A percentile compares a stretch with the other conserved stretches of the same genome.
phyloP scores from a whole-genome alignment of 2,113 vertebrate species.

The Corythaeola cristata region DNA sequence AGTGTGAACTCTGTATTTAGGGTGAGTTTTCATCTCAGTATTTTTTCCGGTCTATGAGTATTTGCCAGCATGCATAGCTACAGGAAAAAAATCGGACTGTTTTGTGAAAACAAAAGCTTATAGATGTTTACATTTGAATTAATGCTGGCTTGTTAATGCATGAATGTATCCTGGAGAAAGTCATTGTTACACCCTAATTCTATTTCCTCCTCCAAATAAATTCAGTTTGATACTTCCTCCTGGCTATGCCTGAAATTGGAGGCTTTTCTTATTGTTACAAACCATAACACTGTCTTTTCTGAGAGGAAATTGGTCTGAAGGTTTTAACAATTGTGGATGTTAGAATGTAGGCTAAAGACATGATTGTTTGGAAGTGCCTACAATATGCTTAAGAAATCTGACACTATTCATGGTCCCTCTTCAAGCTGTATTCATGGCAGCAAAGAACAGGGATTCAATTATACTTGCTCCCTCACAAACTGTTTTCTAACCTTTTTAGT shows the following conservation, averaged over 20 bases:
- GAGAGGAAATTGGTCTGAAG: constrained; percentile 43
- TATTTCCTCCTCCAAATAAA: constrained; percentile 54
- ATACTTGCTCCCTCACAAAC: neutral
- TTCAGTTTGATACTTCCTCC: constrained; percentile 34
- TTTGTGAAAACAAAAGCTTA: constrained; percentile 46
- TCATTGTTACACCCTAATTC: constrained; percentile 32
- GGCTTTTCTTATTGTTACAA: constrained; percentile 35
- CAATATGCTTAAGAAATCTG: constrained; percentile 27
- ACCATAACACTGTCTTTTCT: constrained; percentile 14
- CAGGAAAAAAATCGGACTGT: neutral
- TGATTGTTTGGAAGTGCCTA: neutral
- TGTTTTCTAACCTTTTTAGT: neutral
- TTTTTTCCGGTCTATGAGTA: neutral
- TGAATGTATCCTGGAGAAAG: constrained; percentile 33
- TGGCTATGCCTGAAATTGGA: constrained; percentile 33
- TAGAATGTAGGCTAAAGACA: constrained; percentile 28
- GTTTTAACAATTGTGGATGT: constrained; percentile 19
- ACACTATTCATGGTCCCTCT: neutral
- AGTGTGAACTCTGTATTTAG: neutral
- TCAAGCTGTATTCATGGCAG: neutral
- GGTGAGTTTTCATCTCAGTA: neutral
- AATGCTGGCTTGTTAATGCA: constrained; percentile 31
- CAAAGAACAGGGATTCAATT: constrained; percentile 33
- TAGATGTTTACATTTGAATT: constrained; percentile 45
- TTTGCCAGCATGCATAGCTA: neutral